These are phyloP conservation scores for Allygus modestus DNA, from an alignment of 2,888 invertebrate species.

Conservation along the genomic window DNA sequence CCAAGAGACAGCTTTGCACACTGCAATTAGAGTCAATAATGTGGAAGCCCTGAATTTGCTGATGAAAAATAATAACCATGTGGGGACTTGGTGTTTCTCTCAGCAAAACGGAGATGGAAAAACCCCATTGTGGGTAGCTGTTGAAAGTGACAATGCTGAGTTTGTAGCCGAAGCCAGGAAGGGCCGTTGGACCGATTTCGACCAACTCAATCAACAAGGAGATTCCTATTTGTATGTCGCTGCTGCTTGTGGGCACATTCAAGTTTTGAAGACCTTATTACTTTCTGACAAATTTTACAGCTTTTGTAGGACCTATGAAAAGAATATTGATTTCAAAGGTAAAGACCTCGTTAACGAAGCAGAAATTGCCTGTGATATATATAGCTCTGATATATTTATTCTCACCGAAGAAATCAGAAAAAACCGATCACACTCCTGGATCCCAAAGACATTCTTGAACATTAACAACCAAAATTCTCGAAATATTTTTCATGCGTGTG, in stretches of 20 bases:
- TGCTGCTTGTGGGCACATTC: slow-evolving; percentile 24
- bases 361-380: slow-evolving; percentile 52
- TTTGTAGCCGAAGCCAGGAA: background rate
- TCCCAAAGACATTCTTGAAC: slow-evolving; percentile 38
- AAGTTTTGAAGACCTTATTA: slow-evolving; percentile 40
- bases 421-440: slow-evolving; percentile 3
- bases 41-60: background rate
- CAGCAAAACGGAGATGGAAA: slow-evolving; percentile 20
- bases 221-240: slow-evolving; percentile 38
- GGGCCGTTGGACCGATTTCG: slow-evolving; percentile 3
- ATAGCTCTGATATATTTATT: slow-evolving; percentile 55
- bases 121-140: slow-evolving; percentile 48
- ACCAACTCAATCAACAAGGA: slow-evolving; percentile 39
- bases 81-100: slow-evolving; percentile 36
- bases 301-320: slow-evolving; percentile 10
- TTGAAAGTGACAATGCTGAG: slow-evolving; percentile 38
- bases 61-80: background rate
- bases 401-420: slow-evolving; percentile 1
- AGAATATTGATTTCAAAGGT: background rate
- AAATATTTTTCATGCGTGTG: slow-evolving; percentile 59
- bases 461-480: background rate
- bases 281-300: slow-evolving; percentile 44
- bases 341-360: slow-evolving; percentile 10
- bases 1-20: slow-evolving; percentile 18
- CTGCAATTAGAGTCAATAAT: slow-evolving; percentile 13